Conservation (phyloP, 1,140 invertebrate species). For the Drosophila ercepeae region DNA sequence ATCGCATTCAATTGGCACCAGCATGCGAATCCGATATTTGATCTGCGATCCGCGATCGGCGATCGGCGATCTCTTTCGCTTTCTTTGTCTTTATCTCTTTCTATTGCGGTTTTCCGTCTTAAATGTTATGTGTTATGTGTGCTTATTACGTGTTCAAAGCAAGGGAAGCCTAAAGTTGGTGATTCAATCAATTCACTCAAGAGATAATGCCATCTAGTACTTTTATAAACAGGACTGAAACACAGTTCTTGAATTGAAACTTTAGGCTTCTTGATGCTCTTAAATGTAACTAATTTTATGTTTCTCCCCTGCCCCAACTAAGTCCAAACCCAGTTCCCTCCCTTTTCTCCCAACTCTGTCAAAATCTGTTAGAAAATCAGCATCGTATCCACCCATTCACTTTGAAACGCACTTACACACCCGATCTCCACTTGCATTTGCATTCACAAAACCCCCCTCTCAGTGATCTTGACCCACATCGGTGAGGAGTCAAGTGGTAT, state of each 20-base stretch:
- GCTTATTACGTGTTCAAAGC: conserved; percentile 33
- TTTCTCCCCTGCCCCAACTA: conserved; percentile 13
- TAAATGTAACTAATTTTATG: conserved; percentile 27
- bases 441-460: conserved; percentile 6
- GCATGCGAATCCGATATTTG: conserved; percentile 33
- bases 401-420: not conserved
- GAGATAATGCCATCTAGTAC: too few relatives aligned
- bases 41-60: conserved; percentile 51
- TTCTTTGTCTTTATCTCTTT: conserved; percentile 45
- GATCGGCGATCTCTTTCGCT: conserved; percentile 47
- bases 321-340: conserved; percentile 18
- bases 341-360: not conserved
- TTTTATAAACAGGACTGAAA: too few relatives aligned
- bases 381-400: conserved; percentile 7
- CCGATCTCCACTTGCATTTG: conserved; percentile 27
- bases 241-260: not conserved
- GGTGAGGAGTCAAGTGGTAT: conserved; percentile 17
- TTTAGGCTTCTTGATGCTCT: conserved; percentile 19
- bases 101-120: conserved; percentile 28
- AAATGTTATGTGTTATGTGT: conserved; percentile 39
- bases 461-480: conserved; percentile 42
- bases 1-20: conserved; percentile 56
- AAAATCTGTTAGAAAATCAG: conserved; percentile 11
- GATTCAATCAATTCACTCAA: not conserved
- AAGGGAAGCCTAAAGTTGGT: conserved; percentile 23